Conservation (phyloP, 2,113 vertebrate genomes). For the Leptosomus discolor region DNA sequence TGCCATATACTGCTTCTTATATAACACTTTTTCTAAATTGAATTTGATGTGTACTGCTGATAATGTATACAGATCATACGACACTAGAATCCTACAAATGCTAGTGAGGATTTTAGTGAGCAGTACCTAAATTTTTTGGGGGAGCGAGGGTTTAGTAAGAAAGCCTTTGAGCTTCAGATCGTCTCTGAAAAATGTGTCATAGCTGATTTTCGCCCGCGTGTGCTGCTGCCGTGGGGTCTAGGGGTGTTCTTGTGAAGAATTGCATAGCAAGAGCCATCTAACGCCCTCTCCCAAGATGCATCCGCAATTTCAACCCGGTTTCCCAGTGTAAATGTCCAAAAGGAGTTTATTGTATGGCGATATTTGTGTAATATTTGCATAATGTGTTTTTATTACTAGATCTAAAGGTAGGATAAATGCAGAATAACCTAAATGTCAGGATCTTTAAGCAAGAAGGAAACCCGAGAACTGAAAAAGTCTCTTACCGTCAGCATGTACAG, state of each 20-base stretch:
- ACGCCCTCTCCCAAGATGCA: background rate
- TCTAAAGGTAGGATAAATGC: background rate
- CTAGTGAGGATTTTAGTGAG: background rate
- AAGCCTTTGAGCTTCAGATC: background rate
- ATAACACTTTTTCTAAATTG: background rate
- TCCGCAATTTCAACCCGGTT: background rate
- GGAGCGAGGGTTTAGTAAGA: background rate
- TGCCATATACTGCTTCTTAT: background rate
- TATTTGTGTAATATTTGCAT: background rate
- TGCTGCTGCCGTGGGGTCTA: background rate
- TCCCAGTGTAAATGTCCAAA: background rate
- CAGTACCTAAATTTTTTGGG: background rate
- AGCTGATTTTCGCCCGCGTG: background rate
- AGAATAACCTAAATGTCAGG: background rate
- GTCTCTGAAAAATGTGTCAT: background rate
- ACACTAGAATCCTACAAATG: background rate
- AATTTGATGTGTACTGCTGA: background rate
- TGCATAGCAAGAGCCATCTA: background rate
- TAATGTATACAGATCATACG: background rate
- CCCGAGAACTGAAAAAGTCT: background rate
- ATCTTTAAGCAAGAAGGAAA: background rate
- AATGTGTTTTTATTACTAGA: background rate
- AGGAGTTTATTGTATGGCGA: background rate
- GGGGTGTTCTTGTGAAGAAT: background rate
- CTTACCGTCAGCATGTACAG: background rate